phyloP scores from a whole-genome alignment of 2,797 vertebrate genomes.

The Urophycis tenuis region DNA sequence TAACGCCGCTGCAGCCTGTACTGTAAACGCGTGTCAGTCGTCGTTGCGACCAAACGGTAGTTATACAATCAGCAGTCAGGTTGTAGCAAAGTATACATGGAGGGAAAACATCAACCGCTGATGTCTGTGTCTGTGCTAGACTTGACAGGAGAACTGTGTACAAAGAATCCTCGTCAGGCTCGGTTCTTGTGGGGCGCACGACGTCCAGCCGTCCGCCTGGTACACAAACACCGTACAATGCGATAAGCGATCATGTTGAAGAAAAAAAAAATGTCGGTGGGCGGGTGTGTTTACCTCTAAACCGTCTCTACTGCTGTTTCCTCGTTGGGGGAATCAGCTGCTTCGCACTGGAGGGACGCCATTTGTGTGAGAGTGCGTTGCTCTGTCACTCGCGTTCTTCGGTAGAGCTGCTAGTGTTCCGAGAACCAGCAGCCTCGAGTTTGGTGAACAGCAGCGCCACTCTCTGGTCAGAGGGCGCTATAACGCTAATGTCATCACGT shows the following conservation, averaged over 20 bases:
- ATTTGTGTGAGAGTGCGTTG: slow-evolving; percentile 62
- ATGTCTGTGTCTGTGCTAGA: no score
- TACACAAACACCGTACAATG: no score
- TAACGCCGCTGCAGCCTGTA: no score
- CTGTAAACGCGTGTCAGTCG: no score
- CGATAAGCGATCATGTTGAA: slow-evolving; percentile 17
- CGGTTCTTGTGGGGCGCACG: no score
- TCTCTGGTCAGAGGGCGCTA: slow-evolving; percentile 13
- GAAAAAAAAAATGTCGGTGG: slow-evolving; percentile 26
- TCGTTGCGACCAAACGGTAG: no score
- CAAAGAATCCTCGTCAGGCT: no score
- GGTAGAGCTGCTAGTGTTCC: neutral
- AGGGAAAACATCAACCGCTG: no score
- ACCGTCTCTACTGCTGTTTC: slow-evolving; percentile 32
- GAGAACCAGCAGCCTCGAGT: neutral
- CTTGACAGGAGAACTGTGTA: no score
- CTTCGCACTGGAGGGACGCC: slow-evolving; percentile 65
- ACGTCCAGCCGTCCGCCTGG: no score
- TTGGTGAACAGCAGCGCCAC: slow-evolving; percentile 21
- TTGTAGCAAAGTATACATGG: no score
- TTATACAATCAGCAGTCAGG: no score
- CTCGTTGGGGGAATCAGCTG: slow-evolving; percentile 63
- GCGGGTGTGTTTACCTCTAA: slow-evolving; percentile 56
- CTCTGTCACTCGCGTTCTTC: slow-evolving; percentile 1
- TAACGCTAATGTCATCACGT: neutral